Evolutionary conservation across 2,113 vertebrate genomes (phyloP).

Genomic region (Elachura formosa): DNA sequence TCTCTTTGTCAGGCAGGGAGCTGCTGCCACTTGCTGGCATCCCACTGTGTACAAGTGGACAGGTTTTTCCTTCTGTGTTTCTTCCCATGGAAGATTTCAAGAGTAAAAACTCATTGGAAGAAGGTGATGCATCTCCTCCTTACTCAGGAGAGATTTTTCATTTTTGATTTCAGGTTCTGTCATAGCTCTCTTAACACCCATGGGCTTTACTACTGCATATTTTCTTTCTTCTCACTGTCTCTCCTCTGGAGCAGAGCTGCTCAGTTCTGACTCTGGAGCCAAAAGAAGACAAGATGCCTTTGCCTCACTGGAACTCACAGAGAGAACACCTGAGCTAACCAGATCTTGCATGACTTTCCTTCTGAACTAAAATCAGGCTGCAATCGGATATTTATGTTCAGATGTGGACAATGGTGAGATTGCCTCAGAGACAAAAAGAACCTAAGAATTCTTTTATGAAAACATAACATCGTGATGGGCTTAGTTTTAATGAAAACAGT

Average conservation of each 20-base stretch:
- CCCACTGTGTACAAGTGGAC: neutral
- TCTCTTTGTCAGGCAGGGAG: conserved; percentile 3
- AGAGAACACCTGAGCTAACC: neutral
- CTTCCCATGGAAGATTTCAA: neutral
- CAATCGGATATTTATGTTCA: neutral
- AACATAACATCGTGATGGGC: neutral
- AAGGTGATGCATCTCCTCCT: neutral
- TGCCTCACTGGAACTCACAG: neutral
- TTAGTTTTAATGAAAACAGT: neutral
- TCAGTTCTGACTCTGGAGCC: neutral
- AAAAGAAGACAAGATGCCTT: neutral
- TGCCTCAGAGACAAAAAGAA: neutral
- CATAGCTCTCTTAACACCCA: neutral
- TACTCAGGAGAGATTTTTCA: neutral
- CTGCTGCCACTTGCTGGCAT: conserved; percentile 55
- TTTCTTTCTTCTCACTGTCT: neutral
- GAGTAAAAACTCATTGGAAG: neutral
- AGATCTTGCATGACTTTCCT: neutral
- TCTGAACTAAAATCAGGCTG: neutral
- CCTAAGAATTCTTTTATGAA: neutral
- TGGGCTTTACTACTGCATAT: neutral
- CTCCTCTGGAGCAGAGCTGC: neutral
- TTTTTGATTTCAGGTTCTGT: neutral
- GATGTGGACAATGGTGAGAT: neutral
- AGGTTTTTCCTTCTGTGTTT: neutral